Conservation (phyloP, 2,888 invertebrate species). For the Junonia oenone region DNA sequence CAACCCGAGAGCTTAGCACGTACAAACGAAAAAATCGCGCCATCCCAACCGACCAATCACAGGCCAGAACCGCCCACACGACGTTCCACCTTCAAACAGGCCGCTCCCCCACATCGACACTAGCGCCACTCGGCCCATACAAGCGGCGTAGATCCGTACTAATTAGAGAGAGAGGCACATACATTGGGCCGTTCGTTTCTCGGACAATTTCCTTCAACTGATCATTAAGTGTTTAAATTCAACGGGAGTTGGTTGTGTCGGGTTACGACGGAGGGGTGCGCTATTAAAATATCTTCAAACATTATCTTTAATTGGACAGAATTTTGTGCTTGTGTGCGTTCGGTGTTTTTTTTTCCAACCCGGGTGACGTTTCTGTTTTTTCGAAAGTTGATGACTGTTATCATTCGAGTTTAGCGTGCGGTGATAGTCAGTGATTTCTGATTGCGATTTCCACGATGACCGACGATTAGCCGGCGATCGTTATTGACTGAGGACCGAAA, state of each 20-base stretch:
- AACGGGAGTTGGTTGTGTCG: constrained; percentile 79
- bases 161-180: constrained; percentile 61
- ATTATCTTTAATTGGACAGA: constrained; percentile 79
- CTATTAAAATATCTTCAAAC: constrained; percentile 80
- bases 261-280: constrained; percentile 76
- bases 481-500: constrained; percentile 31
- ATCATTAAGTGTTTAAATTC: constrained; percentile 80
- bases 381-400: constrained; percentile 72
- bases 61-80: constrained; percentile 42
- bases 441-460: constrained; percentile 31
- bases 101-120: constrained; percentile 48
- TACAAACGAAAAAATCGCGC: constrained; percentile 67
- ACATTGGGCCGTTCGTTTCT: constrained; percentile 72
- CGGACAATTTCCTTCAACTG: constrained; percentile 79
- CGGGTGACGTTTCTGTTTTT: constrained; percentile 69
- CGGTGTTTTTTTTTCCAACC: constrained; percentile 54
- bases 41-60: constrained; percentile 52
- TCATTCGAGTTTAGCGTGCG: constrained; percentile 65
- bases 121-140: constrained; percentile 63
- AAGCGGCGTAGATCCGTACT: constrained; percentile 57
- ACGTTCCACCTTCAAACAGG: constrained; percentile 48
- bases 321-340: constrained; percentile 76
- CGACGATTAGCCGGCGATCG: constrained; percentile 33
- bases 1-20: constrained; percentile 68
- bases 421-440: constrained; percentile 57